These are phyloP conservation scores for Odontomyia ornata DNA, from an alignment of 2,888 invertebrate species.

Conservation along the genomic window DNA sequence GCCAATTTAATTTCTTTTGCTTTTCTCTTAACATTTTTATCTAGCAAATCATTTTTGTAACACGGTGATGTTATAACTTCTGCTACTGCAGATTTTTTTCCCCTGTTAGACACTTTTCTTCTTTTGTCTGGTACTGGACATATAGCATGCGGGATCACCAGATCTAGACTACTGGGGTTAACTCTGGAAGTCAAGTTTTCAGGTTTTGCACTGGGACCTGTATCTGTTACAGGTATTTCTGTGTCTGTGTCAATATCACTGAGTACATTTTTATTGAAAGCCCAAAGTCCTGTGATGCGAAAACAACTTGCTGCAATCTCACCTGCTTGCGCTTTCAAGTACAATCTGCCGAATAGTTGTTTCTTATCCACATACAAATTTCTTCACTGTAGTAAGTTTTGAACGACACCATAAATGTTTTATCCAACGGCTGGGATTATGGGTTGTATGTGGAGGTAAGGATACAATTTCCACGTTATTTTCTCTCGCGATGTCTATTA, in stretches of 20 bases:
- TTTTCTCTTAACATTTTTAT: no score
- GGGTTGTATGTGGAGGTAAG: constrained; percentile 56
- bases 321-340: constrained; percentile 53
- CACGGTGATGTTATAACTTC: no score
- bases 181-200: no score
- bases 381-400: constrained; percentile 58
- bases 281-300: constrained; percentile 52
- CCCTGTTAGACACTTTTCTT: no score
- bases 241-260: not conserved
- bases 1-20: no score
- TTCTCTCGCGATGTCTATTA: constrained; percentile 51
- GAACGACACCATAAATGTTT: constrained; percentile 57
- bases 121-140: no score
- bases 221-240: no score
- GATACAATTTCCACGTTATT: constrained; percentile 57
- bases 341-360: constrained; percentile 52
- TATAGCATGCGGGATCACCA: no score
- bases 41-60: no score
- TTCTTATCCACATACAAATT: constrained; percentile 54
- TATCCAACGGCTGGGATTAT: constrained; percentile 57
- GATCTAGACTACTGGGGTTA: no score
- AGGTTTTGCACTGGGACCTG: no score
- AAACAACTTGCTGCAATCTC: constrained; percentile 52
- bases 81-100: no score
- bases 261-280: constrained; percentile 48